Conservation (phyloP, 2,113 vertebrate species). For the Odocoileus hemionus region DNA sequence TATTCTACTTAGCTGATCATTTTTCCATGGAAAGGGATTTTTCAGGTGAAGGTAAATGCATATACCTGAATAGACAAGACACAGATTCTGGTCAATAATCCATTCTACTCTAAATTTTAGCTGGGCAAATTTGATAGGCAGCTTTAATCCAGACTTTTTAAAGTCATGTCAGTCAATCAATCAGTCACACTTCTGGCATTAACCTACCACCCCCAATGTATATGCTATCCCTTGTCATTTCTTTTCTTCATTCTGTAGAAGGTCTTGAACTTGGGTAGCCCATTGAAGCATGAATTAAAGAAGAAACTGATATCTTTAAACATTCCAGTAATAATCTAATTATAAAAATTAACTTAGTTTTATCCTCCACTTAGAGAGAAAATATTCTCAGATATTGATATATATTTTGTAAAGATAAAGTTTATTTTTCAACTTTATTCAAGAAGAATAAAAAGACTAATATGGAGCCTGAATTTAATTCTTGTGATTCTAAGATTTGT, state of each 20-base stretch:
- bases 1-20: neutral
- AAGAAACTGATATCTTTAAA: constrained; percentile 69
- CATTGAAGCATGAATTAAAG: constrained; percentile 67
- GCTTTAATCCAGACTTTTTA: constrained; percentile 43
- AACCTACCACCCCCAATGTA: constrained; percentile 40
- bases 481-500: neutral
- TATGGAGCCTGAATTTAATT: neutral
- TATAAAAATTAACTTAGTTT: constrained; percentile 74
- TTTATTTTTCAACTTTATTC: constrained; percentile 43
- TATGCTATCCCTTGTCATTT: constrained; percentile 40
- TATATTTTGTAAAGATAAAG: constrained; percentile 52
- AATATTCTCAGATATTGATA: constrained; percentile 65
- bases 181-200: constrained; percentile 72
- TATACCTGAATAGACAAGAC: neutral
- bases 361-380: constrained; percentile 59
- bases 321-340: constrained; percentile 75
- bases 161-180: constrained; percentile 64
- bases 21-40: constrained; percentile 15
- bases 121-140: constrained; percentile 48
- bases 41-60: neutral
- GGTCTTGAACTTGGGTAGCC: constrained; percentile 70
- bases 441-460: constrained; percentile 8
- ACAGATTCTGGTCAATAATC: neutral
- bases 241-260: constrained; percentile 29
- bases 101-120: constrained; percentile 32